phyloP scores from a whole-genome alignment of 2,113 vertebrate species.

The Danionella cerebrum region DNA sequence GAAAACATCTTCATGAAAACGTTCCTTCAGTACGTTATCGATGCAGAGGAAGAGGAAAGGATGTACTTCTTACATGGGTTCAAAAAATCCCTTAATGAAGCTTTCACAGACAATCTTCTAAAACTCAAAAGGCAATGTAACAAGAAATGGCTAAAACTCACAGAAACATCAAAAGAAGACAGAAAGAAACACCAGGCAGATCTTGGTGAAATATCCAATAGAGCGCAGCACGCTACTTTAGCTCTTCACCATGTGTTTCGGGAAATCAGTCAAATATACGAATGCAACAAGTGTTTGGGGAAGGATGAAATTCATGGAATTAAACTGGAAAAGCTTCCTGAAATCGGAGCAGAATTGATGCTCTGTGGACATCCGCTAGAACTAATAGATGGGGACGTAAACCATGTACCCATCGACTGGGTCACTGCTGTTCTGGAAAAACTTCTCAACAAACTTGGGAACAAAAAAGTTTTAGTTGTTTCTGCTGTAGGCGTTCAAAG shows the following conservation, averaged over 20 bases:
- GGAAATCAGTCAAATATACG: constrained; percentile 60
- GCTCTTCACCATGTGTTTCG: constrained; percentile 59
- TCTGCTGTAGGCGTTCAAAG: constrained; percentile 56
- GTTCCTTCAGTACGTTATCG: neutral
- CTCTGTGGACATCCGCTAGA: constrained; percentile 58
- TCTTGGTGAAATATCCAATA: constrained; percentile 16
- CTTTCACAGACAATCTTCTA: neutral
- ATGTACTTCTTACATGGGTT: constrained; percentile 49
- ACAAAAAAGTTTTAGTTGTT: constrained; percentile 53
- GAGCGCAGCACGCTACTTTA: constrained; percentile 38
- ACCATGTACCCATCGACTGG: constrained; percentile 57
- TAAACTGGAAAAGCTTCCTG: constrained; percentile 23
- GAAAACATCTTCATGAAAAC: neutral
- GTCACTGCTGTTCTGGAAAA: constrained; percentile 54
- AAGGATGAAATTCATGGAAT: constrained; percentile 27
- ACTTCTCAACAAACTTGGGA: constrained; percentile 42
- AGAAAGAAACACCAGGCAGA: neutral
- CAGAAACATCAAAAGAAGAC: neutral
- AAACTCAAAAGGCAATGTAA: constrained; percentile 27
- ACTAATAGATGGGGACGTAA: constrained; percentile 56
- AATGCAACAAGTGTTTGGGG: constrained; percentile 12
- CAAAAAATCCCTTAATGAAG: constrained; percentile 19
- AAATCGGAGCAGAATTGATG: constrained; percentile 54
- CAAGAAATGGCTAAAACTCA: constrained; percentile 11
- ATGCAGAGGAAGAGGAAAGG: constrained; percentile 42